Conservation (phyloP, 2,797 vertebrate species). For the Siniperca scherzeri region DNA sequence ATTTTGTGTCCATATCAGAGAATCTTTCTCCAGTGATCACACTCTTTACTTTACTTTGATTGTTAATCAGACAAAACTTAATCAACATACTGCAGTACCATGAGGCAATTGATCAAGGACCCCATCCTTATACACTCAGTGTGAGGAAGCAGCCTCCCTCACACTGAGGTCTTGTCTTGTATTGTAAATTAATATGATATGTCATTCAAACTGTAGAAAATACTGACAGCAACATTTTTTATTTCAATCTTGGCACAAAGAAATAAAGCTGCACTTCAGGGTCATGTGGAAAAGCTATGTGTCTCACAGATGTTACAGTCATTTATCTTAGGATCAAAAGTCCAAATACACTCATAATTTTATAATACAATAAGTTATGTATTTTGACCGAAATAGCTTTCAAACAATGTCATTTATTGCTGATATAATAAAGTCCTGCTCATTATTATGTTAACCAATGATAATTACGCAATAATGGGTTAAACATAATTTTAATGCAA, state of each 20-base stretch:
- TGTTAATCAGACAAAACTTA: neutral
- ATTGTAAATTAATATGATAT: neutral
- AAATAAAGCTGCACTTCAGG: conserved; percentile 11
- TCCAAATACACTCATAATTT: neutral
- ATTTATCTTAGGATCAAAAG: neutral
- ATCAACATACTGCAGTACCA: neutral
- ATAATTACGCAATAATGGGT: neutral
- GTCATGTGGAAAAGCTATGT: neutral
- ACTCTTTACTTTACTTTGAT: neutral
- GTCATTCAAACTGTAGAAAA: conserved; percentile 5
- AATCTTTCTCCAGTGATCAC: neutral
- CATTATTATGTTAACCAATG: neutral
- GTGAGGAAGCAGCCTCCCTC: neutral
- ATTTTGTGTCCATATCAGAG: neutral
- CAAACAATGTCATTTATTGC: neutral
- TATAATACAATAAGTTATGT: neutral
- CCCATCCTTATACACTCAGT: neutral
- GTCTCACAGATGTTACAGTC: neutral
- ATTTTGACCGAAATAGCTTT: conserved; percentile 3
- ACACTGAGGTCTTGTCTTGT: conserved; percentile 8
- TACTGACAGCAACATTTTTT: conserved; percentile 1
- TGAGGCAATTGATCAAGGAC: neutral
- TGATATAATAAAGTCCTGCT: neutral
- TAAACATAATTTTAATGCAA: neutral
- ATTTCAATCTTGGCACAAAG: neutral